These are phyloP conservation scores for Diadophis punctatus DNA, from an alignment of 2,113 vertebrate genomes.

Conservation along the genomic window DNA sequence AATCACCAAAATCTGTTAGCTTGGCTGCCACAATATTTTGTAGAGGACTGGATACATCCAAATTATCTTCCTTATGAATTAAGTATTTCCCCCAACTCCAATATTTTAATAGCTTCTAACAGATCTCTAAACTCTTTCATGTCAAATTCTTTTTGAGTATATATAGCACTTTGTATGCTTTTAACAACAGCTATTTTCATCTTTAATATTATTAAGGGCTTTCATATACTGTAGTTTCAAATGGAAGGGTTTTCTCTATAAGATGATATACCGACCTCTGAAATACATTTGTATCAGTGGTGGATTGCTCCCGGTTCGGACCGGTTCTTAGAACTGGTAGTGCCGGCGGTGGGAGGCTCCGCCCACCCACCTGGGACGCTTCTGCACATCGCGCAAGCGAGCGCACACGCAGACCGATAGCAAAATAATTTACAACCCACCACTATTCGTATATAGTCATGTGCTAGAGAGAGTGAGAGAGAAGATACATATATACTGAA, in stretches of 20 bases:
- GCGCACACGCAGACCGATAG: no score
- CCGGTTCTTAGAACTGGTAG: no score
- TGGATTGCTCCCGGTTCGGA: no score
- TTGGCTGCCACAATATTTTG: not conserved
- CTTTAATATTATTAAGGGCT: not conserved
- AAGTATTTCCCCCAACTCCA: not conserved
- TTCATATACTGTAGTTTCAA: not conserved
- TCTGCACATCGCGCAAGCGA: no score
- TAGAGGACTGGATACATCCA: not conserved
- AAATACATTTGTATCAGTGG: not conserved
- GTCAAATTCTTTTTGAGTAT: not conserved
- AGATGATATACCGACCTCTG: not conserved
- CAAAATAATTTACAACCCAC: no score
- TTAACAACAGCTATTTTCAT: not conserved
- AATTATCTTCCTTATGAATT: not conserved
- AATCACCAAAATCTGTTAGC: not conserved
- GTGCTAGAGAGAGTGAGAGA: not conserved
- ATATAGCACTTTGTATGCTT: not conserved
- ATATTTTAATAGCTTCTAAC: not conserved
- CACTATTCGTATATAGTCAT: not conserved
- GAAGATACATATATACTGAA: not conserved
- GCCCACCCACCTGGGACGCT: no score
- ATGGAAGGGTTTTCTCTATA: not conserved
- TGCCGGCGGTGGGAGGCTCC: no score
- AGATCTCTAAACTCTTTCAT: not conserved